Evolutionary conservation across 1,140 invertebrate genomes (phyloP), one percentile per base, ranked within the genome.

Genomic region (Hycleus cichorii): DNA sequence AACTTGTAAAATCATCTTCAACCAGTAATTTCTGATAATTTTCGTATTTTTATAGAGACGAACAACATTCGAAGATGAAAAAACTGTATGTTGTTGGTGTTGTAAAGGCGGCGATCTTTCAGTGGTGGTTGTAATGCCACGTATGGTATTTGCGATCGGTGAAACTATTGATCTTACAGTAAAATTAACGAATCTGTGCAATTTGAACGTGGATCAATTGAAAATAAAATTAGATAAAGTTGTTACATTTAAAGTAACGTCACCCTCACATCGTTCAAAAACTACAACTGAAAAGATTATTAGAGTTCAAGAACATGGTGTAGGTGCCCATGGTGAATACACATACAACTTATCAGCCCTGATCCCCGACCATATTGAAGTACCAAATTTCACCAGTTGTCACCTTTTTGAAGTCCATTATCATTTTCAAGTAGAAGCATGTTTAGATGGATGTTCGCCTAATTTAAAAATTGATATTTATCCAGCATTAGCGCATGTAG

Each of bases 81-180:
- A 60, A 55, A 55, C 58, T 9, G 52, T 55, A 18, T 60, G 58
- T 56, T 60, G 58, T 26, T 55, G 46, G 52, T 60, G 58, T 40
- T 60, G 58, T 12, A 11, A 40, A 24, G 45, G 46, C 10, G 58
- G 58, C 9, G 38, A 49, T 11, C 39, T 60, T 11, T 38, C 47
- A 7, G 9, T 60, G 6, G 51, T 55, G 18, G 42, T 55, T 8
- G 42, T 55, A 46, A 45, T 60, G 10, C 42, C 47, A 10, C 54
- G 54, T 48, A 60, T 38, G 7, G 58, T 51, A n/a, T 55, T 60
- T 50, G 32, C 50, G 1, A 47, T 51, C 26, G 58, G 58, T 3
- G 58, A 60, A 55, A 46, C 40, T 4, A 44, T 60, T 11, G 42
- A 39, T 4, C 42, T 60, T 18, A 49, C 26, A 38, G 10, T 60